Base-by-base conservation (phyloP, 2,888 invertebrate genomes). In the Brachyptera putata region DNA sequence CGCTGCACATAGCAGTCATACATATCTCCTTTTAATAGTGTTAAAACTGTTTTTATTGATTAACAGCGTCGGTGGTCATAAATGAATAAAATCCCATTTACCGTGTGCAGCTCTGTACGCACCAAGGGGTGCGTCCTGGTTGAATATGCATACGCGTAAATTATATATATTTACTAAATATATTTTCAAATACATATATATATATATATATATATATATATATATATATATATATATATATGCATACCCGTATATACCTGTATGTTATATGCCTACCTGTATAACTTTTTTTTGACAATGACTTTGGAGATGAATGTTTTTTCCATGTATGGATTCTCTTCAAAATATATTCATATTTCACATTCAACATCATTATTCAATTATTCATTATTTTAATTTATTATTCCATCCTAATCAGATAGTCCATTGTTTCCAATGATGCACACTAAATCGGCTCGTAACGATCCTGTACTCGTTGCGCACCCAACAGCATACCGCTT, bases 341-440 rank as follows among this genome's bases (percentile, higher is more conserved):
- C 43, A 48, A 56, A 36, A 55, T 60, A 46, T 5, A 21, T 50
- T 50, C 49, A 50, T 50, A 50, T 50, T 50, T 50, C 30, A 50
- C 30, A 50, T 50, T 50, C 49, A 50, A 50, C 25, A 30, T 50
- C n/a, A n/a, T n/a, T n/a, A n/a, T n/a, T n/a, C n/a, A n/a, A n/a
- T n/a, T n/a, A n/a, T n/a, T n/a, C n/a, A n/a, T n/a, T n/a, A n/a
- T n/a, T n/a, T n/a, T n/a, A n/a, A n/a, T n/a, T 57, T 57, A 49
- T 49, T 58, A 58, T 60, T 56, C 46, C 56, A 18, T 25, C n/a
- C 46, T 46, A 60, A 60, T 60, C 60, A 60, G 37, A 24, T 25
- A 18, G 53, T 49, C 49, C 25, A 60, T 60, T 60, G 60, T 60
- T 60, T 55, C 46, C 57, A 36, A 26, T 56, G 25, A 43, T 56